These are phyloP conservation scores for Drosophila cracens DNA, from an alignment of 2,888 invertebrate species.

Conservation along the genomic window DNA sequence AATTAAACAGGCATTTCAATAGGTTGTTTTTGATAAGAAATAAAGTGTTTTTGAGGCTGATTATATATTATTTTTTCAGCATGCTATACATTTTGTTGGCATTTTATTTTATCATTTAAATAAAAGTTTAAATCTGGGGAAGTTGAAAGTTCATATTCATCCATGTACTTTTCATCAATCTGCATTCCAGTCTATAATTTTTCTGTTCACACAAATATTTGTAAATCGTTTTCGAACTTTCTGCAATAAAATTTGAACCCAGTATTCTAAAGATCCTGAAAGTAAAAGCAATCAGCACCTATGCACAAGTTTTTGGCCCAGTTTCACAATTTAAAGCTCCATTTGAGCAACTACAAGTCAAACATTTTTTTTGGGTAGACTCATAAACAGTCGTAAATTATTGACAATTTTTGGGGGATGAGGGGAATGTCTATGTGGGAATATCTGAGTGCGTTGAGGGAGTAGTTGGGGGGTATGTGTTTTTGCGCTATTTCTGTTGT, in stretches of 20 bases:
- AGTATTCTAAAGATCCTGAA: slow-evolving; percentile 7
- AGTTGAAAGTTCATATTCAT: not conserved
- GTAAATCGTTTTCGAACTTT: not conserved
- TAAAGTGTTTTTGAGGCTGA: not conserved
- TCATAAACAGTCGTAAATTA: slow-evolving; percentile 70
- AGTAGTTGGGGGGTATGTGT: slow-evolving; percentile 3
- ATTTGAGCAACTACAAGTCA: slow-evolving; percentile 51
- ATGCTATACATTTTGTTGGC: not conserved
- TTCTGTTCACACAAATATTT: not conserved
- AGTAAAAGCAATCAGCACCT: slow-evolving; percentile 25
- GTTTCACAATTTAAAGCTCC: slow-evolving; percentile 44
- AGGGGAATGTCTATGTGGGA: not conserved
- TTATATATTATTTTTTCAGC: not conserved
- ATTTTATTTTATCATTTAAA: not conserved
- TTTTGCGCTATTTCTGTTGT: slow-evolving; percentile 37
- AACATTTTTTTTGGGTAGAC: slow-evolving; percentile 39
- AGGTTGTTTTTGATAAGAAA: not conserved
- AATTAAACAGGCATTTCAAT: not conserved
- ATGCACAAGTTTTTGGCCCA: slow-evolving; percentile 20
- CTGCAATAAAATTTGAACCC: not conserved
- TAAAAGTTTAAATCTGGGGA: accelerated
- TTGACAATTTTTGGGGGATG: slow-evolving; percentile 54
- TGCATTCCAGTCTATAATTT: not conserved
- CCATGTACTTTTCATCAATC: not conserved
- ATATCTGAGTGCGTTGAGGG: slow-evolving; percentile 1